Conservation (phyloP, 2,888 invertebrate genomes). For the Pilophorus perplexus region DNA sequence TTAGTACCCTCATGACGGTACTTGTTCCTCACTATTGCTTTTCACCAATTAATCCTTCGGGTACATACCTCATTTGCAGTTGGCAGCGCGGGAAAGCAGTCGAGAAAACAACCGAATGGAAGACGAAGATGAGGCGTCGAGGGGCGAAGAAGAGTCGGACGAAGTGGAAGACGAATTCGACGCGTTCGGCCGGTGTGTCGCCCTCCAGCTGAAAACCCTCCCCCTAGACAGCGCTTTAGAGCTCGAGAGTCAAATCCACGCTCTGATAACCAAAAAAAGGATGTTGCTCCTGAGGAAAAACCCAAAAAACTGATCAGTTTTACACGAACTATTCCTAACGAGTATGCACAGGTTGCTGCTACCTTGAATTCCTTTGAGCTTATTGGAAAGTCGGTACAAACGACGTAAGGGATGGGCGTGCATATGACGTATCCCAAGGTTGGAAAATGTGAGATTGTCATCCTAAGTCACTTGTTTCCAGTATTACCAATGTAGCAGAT, state of each 20-base stretch:
- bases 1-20: neutral
- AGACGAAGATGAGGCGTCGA: neutral
- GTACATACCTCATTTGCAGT: too few relatives aligned
- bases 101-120: neutral
- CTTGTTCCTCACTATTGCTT: too few relatives aligned
- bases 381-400: neutral
- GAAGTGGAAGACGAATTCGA: conserved; percentile 28
- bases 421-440: too few relatives aligned
- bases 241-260: conserved; percentile 29
- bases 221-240: conserved; percentile 25
- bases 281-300: conserved; percentile 14
- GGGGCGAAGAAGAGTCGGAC: neutral
- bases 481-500: too few relatives aligned
- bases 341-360: neutral
- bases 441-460: too few relatives aligned
- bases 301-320: neutral
- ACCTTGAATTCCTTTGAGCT: neutral
- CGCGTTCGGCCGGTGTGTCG: conserved; percentile 30
- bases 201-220: conserved; percentile 19
- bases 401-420: neutral
- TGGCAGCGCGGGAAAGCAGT: too few relatives aligned
- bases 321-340: too few relatives aligned
- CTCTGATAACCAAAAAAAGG: conserved; percentile 26
- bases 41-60: too few relatives aligned
- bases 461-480: too few relatives aligned